Evolutionary conservation across 2,797 vertebrate genomes (phyloP), one percentile per base, ranked within the genome.

Genomic region (Peromyscus nudipes): DNA sequence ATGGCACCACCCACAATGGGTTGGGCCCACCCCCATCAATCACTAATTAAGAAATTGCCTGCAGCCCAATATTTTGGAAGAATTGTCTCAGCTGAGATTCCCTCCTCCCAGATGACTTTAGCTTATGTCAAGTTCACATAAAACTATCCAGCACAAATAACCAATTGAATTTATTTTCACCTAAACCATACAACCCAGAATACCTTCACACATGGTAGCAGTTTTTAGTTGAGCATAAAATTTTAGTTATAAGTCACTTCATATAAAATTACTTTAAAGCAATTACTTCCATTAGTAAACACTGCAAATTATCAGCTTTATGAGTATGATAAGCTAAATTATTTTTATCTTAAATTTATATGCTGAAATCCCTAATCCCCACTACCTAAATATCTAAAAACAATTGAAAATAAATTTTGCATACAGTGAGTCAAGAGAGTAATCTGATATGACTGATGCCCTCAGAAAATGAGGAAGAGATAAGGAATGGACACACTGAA

Each of bases 161-260:
- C 21, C 37, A 13, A 4, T 25, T 87, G n/a, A 95, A 60, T 76
- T 16, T 82, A 52, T 77, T 16, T 92, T 65, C 71, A 27, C 7
- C 11, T 3, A 67, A 55, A 7, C 17, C 65, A 90, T 16, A 71
- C 55, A 60, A 84, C 11, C 3, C 12, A 62, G 31, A 64, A 6
- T 1, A 82, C 64, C 27, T 95, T 40, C 43, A 76, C 93, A 89
- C 12, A 11, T 55, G 21, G 64, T 12, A 83, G 13, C 76, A 29
- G 57, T 31, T 92, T 83, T 75, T 87, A 79, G 81, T 64, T 79
- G 91, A 86, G 19, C 64, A 64, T 85, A 27, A 94, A 75, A 23
- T 77, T 80, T 43, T 64, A 89, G 1, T 83, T 40, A 86, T 79
- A 93, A 84, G 65, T 89, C 14, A 93, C n/a, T 69, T 91, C 31